A percentile compares a stretch with the other conserved stretches of the same genome.
Evolutionary conservation across 2,888 invertebrate genomes (phyloP).

Genomic region (Heterodera filipjevi): DNA sequence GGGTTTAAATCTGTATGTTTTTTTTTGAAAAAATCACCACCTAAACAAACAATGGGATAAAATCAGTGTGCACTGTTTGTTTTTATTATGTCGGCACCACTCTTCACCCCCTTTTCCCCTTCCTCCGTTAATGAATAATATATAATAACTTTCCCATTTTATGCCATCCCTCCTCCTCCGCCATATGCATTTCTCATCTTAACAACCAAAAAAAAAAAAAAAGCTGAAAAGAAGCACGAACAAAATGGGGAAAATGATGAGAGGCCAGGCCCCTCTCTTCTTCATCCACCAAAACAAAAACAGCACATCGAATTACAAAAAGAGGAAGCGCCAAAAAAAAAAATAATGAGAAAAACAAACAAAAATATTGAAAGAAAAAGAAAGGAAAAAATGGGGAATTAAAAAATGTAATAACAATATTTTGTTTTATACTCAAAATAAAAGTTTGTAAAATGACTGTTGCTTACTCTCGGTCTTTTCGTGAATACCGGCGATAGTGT

Average conservation of each 20-base stretch:
- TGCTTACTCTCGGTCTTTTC: constrained; percentile 30
- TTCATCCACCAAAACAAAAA: not conserved
- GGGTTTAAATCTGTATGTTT: no score
- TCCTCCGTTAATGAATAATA: no score
- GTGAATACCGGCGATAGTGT: constrained; percentile 23
- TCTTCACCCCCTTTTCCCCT: no score
- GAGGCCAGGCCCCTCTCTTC: not conserved
- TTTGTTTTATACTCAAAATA: not conserved
- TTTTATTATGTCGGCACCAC: no score
- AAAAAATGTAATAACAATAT: not conserved
- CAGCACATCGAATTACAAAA: constrained; percentile 1
- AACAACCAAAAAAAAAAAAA: not conserved
- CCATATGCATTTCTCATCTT: not conserved
- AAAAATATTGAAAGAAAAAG: not conserved
- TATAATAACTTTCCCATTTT: no score
- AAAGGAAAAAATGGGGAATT: not conserved
- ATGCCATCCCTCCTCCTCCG: not conserved
- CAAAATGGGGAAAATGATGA: not conserved
- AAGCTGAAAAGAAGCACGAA: not conserved
- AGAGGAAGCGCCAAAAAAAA: not conserved
- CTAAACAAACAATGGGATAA: no score
- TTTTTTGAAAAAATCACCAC: no score
- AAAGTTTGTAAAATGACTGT: not conserved
- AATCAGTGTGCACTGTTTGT: no score
- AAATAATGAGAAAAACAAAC: constrained; percentile 8